A percentile compares a stretch with the other conserved stretches of the same genome.
phyloP scores from a whole-genome alignment of 2,888 invertebrate genomes.

The Temnothorax rugatulus region DNA sequence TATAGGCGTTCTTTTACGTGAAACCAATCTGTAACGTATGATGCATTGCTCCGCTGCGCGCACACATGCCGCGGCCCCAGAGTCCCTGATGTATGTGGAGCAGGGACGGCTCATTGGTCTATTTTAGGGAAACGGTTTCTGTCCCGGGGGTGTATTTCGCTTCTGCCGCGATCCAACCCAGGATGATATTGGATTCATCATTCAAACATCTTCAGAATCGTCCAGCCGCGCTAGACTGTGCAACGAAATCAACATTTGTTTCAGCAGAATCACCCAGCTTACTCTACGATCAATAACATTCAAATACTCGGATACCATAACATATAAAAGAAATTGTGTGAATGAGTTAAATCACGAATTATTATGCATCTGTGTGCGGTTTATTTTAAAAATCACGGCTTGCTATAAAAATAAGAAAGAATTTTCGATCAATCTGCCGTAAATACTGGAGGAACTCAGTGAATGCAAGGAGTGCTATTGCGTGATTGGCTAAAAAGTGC shows the following conservation, averaged over 20 bases:
- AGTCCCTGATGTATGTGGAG: slow-evolving; percentile 70
- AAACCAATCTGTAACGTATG: slow-evolving; percentile 75
- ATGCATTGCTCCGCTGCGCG: slow-evolving; percentile 66
- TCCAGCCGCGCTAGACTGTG: slow-evolving; percentile 44
- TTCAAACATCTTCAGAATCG: slow-evolving; percentile 76
- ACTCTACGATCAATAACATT: background rate
- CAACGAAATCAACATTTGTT: slow-evolving; percentile 39
- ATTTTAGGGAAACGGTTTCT: slow-evolving; percentile 77
- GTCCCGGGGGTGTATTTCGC: slow-evolving; percentile 79
- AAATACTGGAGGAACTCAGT: slow-evolving; percentile 42
- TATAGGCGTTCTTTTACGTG: slow-evolving; percentile 69
- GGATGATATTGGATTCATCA: slow-evolving; percentile 78
- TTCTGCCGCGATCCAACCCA: slow-evolving; percentile 67
- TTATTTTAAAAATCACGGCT: background rate
- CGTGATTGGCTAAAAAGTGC: slow-evolving; percentile 55
- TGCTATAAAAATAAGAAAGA: slow-evolving; percentile 10
- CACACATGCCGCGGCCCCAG: slow-evolving; percentile 57
- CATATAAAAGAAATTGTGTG: background rate
- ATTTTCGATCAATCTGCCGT: slow-evolving; percentile 40
- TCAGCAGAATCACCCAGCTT: background rate
- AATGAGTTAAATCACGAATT: background rate
- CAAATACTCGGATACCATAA: background rate
- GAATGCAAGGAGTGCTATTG: slow-evolving; percentile 29
- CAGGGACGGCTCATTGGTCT: slow-evolving; percentile 75
- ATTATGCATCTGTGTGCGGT: background rate